Evolutionary conservation across 2,113 vertebrate species (phyloP).

Genomic region (Apteryx owenii): DNA sequence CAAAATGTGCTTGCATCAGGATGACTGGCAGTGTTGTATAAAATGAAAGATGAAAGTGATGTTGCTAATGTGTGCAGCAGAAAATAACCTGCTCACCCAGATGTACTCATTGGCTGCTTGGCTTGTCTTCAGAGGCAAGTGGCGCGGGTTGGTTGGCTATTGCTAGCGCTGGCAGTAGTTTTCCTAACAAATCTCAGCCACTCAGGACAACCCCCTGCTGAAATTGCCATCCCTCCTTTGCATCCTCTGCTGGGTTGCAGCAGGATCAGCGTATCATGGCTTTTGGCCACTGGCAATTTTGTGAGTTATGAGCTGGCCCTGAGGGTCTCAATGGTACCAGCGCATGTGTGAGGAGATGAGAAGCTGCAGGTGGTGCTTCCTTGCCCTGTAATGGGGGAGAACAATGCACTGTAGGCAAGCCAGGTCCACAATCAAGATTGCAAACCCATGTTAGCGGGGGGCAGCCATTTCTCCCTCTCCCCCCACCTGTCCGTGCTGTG

Average conservation of each 20-base stretch:
- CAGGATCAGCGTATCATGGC: not conserved
- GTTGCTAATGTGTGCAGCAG: not conserved
- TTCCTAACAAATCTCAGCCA: not conserved
- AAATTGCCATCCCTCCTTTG: too few relatives aligned
- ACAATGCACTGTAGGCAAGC: not conserved
- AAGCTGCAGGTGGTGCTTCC: not conserved
- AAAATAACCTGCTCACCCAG: not conserved
- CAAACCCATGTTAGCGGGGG: too few relatives aligned
- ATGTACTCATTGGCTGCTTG: not conserved
- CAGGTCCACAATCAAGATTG: not conserved
- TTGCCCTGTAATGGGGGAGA: not conserved
- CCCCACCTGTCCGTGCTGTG: too few relatives aligned
- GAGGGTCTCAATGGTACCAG: not conserved
- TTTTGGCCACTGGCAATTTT: not conserved
- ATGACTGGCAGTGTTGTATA: rapidly evolving
- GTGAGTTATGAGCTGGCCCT: not conserved
- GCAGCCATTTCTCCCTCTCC: too few relatives aligned
- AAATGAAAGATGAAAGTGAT: too few relatives aligned
- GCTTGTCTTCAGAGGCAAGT: too few relatives aligned
- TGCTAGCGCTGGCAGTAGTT: not conserved
- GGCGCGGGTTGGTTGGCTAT: too few relatives aligned
- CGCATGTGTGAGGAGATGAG: not conserved
- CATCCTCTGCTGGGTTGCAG: not conserved
- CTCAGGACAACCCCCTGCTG: not conserved
- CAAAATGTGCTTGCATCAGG: not conserved